Base-by-base conservation (phyloP, 2,888 invertebrate genomes). In the Nemotelus nigrinus region DNA sequence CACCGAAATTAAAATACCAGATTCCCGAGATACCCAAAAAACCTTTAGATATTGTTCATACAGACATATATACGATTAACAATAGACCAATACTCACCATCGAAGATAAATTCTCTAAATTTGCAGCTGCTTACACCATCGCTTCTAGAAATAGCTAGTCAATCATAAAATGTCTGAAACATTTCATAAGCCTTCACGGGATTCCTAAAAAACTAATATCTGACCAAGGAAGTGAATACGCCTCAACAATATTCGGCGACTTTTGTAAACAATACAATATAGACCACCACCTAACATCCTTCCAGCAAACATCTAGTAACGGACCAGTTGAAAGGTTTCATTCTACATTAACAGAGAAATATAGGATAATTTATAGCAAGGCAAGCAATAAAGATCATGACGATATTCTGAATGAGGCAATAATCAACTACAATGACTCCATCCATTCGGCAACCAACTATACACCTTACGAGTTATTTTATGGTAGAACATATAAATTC, bases 301-400 rank as follows among this genome's bases (percentile, higher is more conserved):
- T 76, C 5, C 80, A 76, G 78, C 79, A 78, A 77, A 79, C 70
- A 3, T 77, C 44, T n/a, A 80, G 68, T 25, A 80, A 78, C 65
- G 77, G 75, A 6, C 81, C 70, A 67, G 80, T 78, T 10, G 81
- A 75, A 78, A 80, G 80, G 78, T 43, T 79, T 2, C 79, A 80
- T 25, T 80, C 79, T 1, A 80, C 72, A 2, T 41, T 79, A 3
- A 81, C 78, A 7, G 81, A 81, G 79, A 81, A 80, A 2, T 81
- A 79, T 25, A 8, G 80, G 39, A 75, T 81, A 45, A 78, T 81
- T 25, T 44, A 57, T 44, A 77, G 44, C 64, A 78, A 60, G 78
- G 5, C 7, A 64, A 64, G 41, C 41, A 70, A 39, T 53, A 57
- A 41, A 47, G n/a, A 57, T 10, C 5, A 57, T 10, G 45, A 77